phyloP scores from a whole-genome alignment of 1,140 invertebrate genomes.

The Tetragnatha versicolor region DNA sequence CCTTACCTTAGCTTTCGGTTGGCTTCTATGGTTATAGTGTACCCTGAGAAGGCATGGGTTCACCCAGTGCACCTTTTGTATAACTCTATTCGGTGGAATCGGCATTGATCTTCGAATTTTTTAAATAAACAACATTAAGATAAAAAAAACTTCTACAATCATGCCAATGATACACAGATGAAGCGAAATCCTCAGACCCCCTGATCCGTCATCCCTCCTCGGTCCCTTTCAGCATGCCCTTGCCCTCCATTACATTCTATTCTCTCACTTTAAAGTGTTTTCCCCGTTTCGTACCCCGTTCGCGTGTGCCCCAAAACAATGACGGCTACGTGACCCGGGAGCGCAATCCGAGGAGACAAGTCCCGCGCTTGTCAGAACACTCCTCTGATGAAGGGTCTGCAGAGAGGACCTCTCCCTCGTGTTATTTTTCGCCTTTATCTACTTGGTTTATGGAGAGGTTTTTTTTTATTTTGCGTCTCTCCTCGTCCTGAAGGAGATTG shows the following conservation, averaged over 20 bases:
- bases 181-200: no score
- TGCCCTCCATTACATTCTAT: constrained; percentile 23
- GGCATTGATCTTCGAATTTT: no score
- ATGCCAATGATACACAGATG: no score
- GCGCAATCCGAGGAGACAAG: not conserved
- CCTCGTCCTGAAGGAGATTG: no score
- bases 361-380: not conserved
- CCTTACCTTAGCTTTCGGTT: no score
- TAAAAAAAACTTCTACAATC: no score
- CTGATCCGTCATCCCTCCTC: not conserved
- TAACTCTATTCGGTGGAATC: no score
- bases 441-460: not conserved
- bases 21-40: no score
- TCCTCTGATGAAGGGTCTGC: not conserved
- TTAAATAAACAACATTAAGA: no score
- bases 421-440: not conserved
- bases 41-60: no score
- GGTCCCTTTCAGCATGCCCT: constrained; percentile 13
- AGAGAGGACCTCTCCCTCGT: not conserved
- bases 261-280: constrained; percentile 40
- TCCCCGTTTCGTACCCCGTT: constrained; percentile 34
- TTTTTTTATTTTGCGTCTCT: constrained; percentile 2
- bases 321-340: constrained; percentile 25
- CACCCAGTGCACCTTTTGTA: no score
- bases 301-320: constrained; percentile 39